A percentile compares a stretch with the other conserved stretches of the same genome.
Evolutionary conservation across 2,888 invertebrate genomes (phyloP).

Genomic region (Drosophila villosipedis): DNA sequence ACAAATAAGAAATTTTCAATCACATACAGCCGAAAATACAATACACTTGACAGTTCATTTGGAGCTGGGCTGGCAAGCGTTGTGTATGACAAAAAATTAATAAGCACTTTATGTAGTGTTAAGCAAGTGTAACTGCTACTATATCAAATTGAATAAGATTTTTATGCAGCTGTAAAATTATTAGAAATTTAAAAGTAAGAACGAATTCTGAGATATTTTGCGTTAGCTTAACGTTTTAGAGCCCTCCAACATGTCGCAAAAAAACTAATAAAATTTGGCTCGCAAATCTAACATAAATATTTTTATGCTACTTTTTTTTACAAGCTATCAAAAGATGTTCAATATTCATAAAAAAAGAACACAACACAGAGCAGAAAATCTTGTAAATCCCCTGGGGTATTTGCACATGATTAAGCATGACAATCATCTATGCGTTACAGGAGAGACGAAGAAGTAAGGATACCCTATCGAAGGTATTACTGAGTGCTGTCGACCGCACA

Average conservation of each 20-base stretch:
- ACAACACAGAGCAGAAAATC: background rate
- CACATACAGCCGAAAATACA: slow-evolving; percentile 16
- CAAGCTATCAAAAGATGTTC: background rate
- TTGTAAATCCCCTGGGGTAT: background rate
- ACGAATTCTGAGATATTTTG: background rate
- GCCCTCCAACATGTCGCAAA: background rate
- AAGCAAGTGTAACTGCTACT: background rate
- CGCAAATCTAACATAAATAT: slow-evolving; percentile 1
- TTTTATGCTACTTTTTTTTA: background rate
- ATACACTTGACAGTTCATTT: slow-evolving; percentile 41
- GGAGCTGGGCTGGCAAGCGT: background rate
- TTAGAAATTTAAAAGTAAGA: background rate
- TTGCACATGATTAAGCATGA: background rate
- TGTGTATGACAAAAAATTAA: background rate
- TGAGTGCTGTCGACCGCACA: slow-evolving; percentile 36
- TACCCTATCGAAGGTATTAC: slow-evolving; percentile 21
- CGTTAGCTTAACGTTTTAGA: background rate
- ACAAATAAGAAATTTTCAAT: slow-evolving; percentile 47
- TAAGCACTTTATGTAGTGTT: background rate
- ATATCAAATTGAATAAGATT: background rate
- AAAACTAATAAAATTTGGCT: background rate
- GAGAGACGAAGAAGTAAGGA: slow-evolving; percentile 7
- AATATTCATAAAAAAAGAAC: background rate
- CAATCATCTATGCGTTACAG: slow-evolving; percentile 17
- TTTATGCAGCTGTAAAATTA: background rate